Evolutionary conservation across 2,113 vertebrate species (phyloP).

Genomic region (Lepisosteus osseus): DNA sequence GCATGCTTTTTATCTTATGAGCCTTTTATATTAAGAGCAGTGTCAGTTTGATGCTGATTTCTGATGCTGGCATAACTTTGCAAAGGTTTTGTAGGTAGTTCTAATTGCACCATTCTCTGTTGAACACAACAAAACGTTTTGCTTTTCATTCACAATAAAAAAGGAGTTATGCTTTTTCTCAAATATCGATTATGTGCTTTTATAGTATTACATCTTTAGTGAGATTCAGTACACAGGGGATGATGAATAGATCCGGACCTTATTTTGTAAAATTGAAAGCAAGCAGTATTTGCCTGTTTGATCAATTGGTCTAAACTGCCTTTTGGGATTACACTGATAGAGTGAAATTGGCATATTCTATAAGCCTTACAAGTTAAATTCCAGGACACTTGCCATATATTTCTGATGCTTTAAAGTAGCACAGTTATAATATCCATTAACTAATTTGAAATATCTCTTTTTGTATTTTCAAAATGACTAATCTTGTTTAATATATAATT

Average conservation of each 20-base stretch:
- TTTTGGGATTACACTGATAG: constrained; percentile 26
- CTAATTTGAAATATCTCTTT: background rate
- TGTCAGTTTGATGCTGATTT: too few relatives aligned
- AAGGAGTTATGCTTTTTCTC: constrained; percentile 59
- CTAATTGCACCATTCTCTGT: background rate
- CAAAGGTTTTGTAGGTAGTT: too few relatives aligned
- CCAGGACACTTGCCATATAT: too few relatives aligned
- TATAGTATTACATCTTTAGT: constrained; percentile 76
- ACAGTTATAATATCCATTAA: background rate
- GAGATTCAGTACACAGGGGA: constrained; percentile 52
- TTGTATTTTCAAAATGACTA: background rate
- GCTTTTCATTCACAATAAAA: constrained; percentile 60
- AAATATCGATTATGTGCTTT: constrained; percentile 73
- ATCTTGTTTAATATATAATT: background rate
- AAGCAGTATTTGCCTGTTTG: constrained; percentile 53
- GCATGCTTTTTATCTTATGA: too few relatives aligned
- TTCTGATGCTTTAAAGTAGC: too few relatives aligned
- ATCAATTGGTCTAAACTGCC: constrained; percentile 45
- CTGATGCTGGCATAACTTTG: too few relatives aligned
- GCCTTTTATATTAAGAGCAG: too few relatives aligned
- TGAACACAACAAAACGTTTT: constrained; percentile 26
- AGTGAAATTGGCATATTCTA: too few relatives aligned
- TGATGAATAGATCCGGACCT: constrained; percentile 60
- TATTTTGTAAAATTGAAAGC: constrained; percentile 55
- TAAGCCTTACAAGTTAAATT: too few relatives aligned